Evolutionary conservation across 2,888 invertebrate genomes (phyloP).

Genomic region (Diaprepes abbreviatus): DNA sequence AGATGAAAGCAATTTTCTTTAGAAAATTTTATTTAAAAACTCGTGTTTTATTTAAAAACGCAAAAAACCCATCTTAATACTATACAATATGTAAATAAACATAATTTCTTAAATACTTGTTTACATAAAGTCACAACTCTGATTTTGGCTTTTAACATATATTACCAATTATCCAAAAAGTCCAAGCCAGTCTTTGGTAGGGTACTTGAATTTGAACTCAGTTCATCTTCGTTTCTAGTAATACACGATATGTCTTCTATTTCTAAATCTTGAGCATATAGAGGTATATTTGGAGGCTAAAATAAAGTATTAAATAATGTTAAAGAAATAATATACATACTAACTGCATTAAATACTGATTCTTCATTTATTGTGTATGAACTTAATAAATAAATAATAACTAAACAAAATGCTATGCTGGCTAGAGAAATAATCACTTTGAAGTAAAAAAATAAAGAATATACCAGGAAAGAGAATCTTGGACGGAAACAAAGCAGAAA

Average conservation of each 20-base stretch:
- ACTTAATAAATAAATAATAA: no score
- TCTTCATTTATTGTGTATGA: no score
- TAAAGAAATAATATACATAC: no score
- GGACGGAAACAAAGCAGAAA: no score
- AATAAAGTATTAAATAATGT: no score
- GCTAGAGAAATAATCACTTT: no score
- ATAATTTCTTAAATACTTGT: not conserved
- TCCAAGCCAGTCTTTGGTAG: slow-evolving; percentile 75
- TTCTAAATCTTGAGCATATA: slow-evolving; percentile 36
- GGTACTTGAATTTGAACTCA: slow-evolving; percentile 39
- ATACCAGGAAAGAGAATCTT: no score
- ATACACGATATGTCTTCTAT: slow-evolving; percentile 33
- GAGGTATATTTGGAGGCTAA: slow-evolving; percentile 30
- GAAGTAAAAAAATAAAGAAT: no score
- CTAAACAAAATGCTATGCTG: no score
- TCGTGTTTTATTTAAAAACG: not conserved
- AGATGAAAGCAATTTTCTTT: not conserved
- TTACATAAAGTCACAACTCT: not conserved
- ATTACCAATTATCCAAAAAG: slow-evolving; percentile 76
- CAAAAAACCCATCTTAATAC: not conserved
- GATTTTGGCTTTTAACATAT: not conserved
- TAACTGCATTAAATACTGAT: no score
- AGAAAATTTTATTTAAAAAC: not conserved
- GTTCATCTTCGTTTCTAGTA: slow-evolving; percentile 14
- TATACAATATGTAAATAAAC: not conserved